Base-by-base conservation (phyloP, 2,888 invertebrate species). In the Iselma pallidipennis region DNA sequence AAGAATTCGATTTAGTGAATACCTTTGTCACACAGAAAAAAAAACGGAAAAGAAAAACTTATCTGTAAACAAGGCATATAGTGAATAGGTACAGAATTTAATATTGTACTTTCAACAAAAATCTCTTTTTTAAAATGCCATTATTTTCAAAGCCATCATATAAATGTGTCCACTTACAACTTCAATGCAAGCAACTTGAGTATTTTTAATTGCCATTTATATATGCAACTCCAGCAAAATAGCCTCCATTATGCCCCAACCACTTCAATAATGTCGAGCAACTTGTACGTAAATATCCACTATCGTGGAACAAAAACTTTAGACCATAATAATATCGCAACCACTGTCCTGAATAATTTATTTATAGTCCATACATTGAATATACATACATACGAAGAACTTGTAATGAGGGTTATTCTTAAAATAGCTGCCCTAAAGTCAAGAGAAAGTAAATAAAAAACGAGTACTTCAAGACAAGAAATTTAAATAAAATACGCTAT, bases 131-230 rank as follows among this genome's bases (percentile, higher is more conserved):
- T 26, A 50, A 14, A 25, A 50, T 50, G 12, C 9, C 10, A 50
- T 26, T 50, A 16, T 50, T 50, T 50, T 16, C 9, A 26, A 50
- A 50, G 23, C 16, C 16, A 28, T 26, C 26, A 12, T 26, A n/a
- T 19, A 50, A 26, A 28, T 9, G 23, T 23, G 26, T 25, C 26
- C 23, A 50, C 50, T 50, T 16, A 29, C 3, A 28, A 50, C 29
- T 26, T 50, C 50, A 50, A 50, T 50, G 26, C 12, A 25, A 29
- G 28, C 57, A 50, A 33, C 37, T 59, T 26, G 49, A 56, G 52
- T 57, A 55, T 59, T 66, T 66, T 66, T 63, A 66, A 66, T 63
- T 65, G 62, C 62, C 49, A 62, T 49, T 62, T 59, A 55, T 58
- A 56, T 54, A 58, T 57, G 56, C 59, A 59, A 29, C 28, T 21